Conservation (phyloP, 2,113 vertebrate genomes). For the Odocoileus hemionus region DNA sequence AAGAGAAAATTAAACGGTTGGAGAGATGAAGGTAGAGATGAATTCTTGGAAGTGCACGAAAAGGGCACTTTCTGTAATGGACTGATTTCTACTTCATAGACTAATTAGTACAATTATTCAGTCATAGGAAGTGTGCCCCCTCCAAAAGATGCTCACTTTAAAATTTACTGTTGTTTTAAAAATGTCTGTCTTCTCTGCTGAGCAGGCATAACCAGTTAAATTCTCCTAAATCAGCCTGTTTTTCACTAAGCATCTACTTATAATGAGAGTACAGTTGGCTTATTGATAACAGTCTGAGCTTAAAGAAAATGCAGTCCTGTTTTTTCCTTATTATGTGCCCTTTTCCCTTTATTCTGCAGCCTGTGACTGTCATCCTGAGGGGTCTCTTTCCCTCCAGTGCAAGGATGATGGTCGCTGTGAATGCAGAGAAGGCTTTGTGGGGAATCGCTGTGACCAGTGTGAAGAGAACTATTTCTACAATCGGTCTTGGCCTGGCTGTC, state of each 20-base stretch:
- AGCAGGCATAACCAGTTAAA: neutral
- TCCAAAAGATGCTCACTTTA: neutral
- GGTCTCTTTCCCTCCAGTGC: conserved; percentile 90
- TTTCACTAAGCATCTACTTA: neutral
- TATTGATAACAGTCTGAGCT: neutral
- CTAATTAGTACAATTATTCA: neutral
- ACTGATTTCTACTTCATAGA: neutral
- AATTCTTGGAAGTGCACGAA: neutral
- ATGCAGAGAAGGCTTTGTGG: conserved; percentile 94
- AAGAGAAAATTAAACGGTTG: neutral
- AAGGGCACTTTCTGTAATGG: neutral
- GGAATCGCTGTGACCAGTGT: conserved; percentile 93
- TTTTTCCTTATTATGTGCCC: neutral
- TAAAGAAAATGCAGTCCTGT: neutral
- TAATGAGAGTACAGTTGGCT: neutral
- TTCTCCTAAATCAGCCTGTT: neutral
- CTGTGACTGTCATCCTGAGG: conserved; percentile 95
- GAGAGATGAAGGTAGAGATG: neutral
- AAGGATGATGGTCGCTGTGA: conserved; percentile 88
- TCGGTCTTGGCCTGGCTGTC: conserved; percentile 91
- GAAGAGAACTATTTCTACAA: conserved; percentile 99
- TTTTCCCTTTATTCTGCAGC: conserved; percentile 78
- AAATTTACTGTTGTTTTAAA: neutral
- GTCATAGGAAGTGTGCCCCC: neutral
- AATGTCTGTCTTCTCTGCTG: neutral